phyloP scores from a whole-genome alignment of 1,140 invertebrate genomes.

The Cydia splendana region DNA sequence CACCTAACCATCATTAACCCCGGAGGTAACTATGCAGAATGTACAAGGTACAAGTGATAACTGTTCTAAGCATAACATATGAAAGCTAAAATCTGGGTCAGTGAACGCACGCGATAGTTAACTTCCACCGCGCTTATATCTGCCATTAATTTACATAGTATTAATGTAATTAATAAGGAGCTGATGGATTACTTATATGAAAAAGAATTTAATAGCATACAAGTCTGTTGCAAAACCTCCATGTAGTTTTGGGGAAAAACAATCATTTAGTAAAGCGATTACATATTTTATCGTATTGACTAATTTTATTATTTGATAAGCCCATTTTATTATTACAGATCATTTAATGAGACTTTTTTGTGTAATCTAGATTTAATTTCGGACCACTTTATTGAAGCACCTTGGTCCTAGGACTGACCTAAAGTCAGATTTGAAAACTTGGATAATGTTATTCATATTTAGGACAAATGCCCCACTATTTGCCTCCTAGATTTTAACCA shows the following conservation, averaged over 20 bases:
- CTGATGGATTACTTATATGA: neutral
- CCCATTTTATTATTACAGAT: too few species aligned
- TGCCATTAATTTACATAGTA: constrained; percentile 23
- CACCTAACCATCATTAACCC: neutral
- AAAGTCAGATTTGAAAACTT: too few species aligned
- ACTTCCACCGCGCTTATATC: constrained; percentile 13
- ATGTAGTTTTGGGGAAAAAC: neutral
- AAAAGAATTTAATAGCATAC: neutral
- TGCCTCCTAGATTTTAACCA: too few species aligned
- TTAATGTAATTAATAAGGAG: constrained; percentile 23
- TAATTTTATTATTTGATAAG: too few species aligned
- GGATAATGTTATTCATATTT: too few species aligned
- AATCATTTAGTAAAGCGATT: too few species aligned
- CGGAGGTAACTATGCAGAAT: neutral
- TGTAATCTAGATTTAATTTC: too few species aligned
- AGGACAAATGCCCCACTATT: too few species aligned
- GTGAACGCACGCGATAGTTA: constrained; percentile 9
- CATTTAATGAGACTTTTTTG: too few species aligned
- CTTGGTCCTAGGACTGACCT: too few species aligned
- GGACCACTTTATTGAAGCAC: too few species aligned
- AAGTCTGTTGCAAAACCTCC: neutral
- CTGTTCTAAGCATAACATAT: neutral
- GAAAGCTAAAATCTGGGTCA: constrained; percentile 14
- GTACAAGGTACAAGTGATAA: neutral
- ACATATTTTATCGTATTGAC: too few species aligned